phyloP scores from a whole-genome alignment of 2,888 invertebrate species.

The Resseliella maxima region DNA sequence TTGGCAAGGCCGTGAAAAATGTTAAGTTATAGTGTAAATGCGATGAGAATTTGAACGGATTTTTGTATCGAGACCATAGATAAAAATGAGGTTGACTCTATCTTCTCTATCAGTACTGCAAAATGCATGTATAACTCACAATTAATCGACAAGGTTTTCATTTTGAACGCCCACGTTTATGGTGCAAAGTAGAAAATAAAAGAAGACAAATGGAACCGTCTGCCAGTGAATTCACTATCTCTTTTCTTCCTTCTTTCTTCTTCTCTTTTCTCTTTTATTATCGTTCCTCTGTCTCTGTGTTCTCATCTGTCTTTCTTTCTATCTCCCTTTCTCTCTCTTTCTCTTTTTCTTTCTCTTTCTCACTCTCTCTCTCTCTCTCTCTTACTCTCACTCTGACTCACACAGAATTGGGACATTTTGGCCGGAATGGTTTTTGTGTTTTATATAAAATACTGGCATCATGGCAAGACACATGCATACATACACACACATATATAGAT shows the following conservation, averaged over 20 bases:
- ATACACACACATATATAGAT: neutral
- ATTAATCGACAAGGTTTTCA: constrained; percentile 20
- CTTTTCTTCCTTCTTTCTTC: neutral
- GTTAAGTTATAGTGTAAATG: neutral
- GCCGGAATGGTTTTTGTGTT: neutral
- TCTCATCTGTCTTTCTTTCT: neutral
- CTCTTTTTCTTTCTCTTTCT: neutral
- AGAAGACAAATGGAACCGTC: neutral
- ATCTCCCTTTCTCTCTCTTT: neutral
- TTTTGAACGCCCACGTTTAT: neutral
- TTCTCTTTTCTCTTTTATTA: no score
- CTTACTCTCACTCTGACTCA: neutral
- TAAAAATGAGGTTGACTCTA: neutral
- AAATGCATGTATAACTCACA: neutral
- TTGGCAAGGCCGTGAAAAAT: neutral
- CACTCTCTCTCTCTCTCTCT: neutral
- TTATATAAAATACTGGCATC: neutral
- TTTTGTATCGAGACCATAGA: neutral
- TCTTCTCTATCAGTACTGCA: neutral
- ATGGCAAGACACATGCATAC: neutral
- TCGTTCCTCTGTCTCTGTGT: no score
- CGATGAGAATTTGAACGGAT: no score
- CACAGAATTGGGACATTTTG: neutral
- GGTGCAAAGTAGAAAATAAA: neutral
- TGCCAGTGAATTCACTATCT: neutral